Base-by-base conservation (phyloP, 2,113 vertebrate species). In the Chionis minor region DNA sequence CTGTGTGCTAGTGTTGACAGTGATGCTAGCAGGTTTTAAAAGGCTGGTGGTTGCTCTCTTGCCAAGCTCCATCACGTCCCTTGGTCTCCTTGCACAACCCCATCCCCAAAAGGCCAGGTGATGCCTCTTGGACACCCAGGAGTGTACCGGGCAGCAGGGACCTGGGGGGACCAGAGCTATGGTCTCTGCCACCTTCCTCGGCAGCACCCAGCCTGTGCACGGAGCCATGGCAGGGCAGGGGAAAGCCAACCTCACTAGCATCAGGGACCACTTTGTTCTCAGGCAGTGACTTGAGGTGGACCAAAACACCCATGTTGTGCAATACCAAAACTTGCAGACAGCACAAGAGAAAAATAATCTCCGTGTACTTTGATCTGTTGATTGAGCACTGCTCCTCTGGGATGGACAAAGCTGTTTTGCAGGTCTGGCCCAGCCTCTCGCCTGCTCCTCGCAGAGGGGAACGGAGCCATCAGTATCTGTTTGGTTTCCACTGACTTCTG, bases 81-180 rank as follows among this genome's bases (percentile, higher is more conserved):
- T 54, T 45, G 69, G 24, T 75, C 8, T 61, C 40, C 14, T 47
- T 71, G 78, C 15, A 38, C 32, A 59, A 11, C 16, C 69, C 27
- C 3, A 7, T 45, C 17, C 24, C 38, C 0, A 0, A 27, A 38
- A 91, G 42, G 12, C 14, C 51, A 32, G 14, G 6, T 8, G 28
- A 10, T 71, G 51, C 27, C 70, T 80, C 58, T 32, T 4, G 7
- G 66, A 12, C 24, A 38, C 6, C 6, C 6, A 40, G 19, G 13
- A 49, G 38, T 63, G 26, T 27, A 8, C 52, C 1, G 2, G 52
- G 14, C 42, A 54, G 58, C 0, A 0, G 14, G 17, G 14, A 82
- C 44, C 14, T 1, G 1, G n/a, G n/a, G 30, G 23, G 15, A 62
- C 28, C 12, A 12, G 16, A 65, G 24, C 4, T 77, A 75, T 38